phyloP scores from a whole-genome alignment of 1,140 invertebrate species.

The Rhopalosiphum maidis region DNA sequence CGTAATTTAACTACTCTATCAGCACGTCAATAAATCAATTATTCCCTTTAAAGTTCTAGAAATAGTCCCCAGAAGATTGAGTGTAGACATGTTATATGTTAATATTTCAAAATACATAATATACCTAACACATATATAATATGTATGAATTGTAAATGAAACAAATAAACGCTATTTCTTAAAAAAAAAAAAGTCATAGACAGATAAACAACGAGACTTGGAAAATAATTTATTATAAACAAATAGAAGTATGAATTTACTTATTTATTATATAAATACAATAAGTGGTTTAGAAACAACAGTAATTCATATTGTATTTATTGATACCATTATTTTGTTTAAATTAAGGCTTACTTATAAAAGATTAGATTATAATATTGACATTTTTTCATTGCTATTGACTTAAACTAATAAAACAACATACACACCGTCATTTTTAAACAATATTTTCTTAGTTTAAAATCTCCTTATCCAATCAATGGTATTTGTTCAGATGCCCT shows the following conservation, averaged over 20 bases:
- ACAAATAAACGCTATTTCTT: background rate
- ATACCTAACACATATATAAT: background rate
- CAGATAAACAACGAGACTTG: background rate
- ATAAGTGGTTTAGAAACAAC: background rate
- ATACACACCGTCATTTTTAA: background rate
- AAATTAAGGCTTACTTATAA: background rate
- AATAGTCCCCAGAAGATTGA: background rate
- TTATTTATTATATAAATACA: background rate
- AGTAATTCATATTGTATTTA: background rate
- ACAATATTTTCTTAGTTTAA: background rate
- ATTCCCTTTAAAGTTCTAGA: background rate
- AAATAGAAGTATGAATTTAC: background rate
- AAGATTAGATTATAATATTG: constrained; percentile 9
- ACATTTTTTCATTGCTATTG: background rate
- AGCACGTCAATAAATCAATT: background rate
- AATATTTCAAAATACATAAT: background rate
- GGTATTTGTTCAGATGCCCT: background rate
- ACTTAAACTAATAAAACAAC: background rate
- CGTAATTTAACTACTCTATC: background rate
- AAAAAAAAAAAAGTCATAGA: background rate
- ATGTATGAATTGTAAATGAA: background rate
- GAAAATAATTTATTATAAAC: background rate
- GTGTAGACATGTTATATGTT: background rate
- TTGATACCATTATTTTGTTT: background rate
- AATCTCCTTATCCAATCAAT: background rate